A percentile compares a stretch with the other conserved stretches of the same genome.
phyloP scores from a whole-genome alignment of 2,797 vertebrate genomes.

The Neolamprologus multifasciatus region DNA sequence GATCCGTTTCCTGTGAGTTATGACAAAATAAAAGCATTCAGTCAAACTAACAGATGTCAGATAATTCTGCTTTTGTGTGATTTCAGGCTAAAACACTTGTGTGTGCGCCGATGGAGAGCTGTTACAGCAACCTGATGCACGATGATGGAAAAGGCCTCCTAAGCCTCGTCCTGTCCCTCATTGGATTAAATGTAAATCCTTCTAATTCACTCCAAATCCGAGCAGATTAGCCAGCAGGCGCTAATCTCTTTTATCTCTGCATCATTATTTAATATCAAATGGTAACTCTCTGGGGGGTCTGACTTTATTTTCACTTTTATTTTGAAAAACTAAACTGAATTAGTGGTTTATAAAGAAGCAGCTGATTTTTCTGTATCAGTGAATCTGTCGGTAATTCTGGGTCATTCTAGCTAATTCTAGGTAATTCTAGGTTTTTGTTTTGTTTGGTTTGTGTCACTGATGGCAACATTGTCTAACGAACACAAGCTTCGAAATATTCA shows the following conservation, averaged over 20 bases:
- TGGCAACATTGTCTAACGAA: background rate
- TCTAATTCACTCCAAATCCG: background rate
- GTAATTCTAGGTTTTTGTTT: background rate
- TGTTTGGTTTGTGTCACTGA: background rate
- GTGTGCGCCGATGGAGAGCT: constrained; percentile 84
- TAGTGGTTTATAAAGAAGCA: background rate
- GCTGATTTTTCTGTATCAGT: background rate
- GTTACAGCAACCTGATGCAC: constrained; percentile 84
- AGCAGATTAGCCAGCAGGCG: background rate
- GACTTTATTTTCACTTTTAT: background rate
- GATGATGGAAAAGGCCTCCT: constrained; percentile 79
- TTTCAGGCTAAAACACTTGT: constrained; percentile 80
- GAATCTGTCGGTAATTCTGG: background rate
- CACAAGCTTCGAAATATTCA: background rate
- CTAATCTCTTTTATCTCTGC: background rate
- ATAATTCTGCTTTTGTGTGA: background rate
- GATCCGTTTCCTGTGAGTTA: background rate
- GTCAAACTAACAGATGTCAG: background rate
- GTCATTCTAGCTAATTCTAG: background rate
- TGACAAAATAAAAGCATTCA: background rate
- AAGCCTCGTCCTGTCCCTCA: constrained; percentile 85
- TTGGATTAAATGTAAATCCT: constrained; percentile 65
- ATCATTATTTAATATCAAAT: background rate
- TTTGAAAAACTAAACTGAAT: background rate
- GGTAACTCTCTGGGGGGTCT: background rate